Evolutionary conservation across 2,113 vertebrate genomes (phyloP).

Genomic region (Protomyctophum bolini): DNA sequence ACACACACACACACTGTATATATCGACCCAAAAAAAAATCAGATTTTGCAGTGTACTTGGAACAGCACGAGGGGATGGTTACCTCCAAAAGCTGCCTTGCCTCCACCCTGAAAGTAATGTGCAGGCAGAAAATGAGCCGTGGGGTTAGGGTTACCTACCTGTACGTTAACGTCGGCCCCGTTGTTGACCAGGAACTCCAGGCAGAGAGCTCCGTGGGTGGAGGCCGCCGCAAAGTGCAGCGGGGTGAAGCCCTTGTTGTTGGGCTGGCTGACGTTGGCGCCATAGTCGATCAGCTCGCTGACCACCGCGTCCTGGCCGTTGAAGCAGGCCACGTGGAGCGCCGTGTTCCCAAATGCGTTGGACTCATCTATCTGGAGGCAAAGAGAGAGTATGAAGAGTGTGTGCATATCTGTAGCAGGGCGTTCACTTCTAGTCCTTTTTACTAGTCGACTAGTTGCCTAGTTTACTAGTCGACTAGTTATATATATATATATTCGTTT

Average conservation of each 20-base stretch:
- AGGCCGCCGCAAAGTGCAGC: constrained; percentile 94
- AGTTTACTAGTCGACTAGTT: too few relatives aligned
- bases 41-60: too few relatives aligned
- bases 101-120: too few relatives aligned
- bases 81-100: too few relatives aligned
- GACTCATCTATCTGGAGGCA: constrained; percentile 89
- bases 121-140: too few relatives aligned
- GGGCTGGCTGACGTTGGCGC: constrained; percentile 94
- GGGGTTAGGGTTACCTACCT: constrained; percentile 77
- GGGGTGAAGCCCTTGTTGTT: constrained; percentile 97
- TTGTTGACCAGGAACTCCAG: constrained; percentile 95
- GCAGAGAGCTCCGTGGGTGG: constrained; percentile 92
- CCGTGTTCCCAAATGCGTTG: constrained; percentile 94
- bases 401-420: too few relatives aligned
- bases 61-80: too few relatives aligned
- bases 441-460: too few relatives aligned
- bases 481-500: too few relatives aligned
- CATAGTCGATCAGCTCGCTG: constrained; percentile 93
- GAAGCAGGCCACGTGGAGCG: constrained; percentile 94
- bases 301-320: constrained; percentile 95
- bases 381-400: neutral
- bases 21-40: too few relatives aligned
- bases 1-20: too few relatives aligned
- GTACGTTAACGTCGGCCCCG: constrained; percentile 93
- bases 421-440: too few relatives aligned